Conservation (phyloP, 2,113 vertebrate species). For the Nycticebus coucang region DNA sequence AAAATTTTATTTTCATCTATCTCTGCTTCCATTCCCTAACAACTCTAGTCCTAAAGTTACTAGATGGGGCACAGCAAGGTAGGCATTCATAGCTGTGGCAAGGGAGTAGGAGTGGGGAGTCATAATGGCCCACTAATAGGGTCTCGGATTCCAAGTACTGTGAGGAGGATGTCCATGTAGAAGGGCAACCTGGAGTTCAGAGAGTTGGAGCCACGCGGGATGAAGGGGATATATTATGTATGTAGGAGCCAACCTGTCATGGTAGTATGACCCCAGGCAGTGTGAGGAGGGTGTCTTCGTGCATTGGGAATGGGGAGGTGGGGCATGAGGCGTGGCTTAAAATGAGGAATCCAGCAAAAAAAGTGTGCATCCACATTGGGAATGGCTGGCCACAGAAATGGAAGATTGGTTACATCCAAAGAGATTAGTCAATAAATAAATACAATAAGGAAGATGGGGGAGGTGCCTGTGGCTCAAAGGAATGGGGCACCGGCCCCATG, state of each 20-base stretch:
- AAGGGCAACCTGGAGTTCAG: background rate
- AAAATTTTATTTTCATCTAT: background rate
- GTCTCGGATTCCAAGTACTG: background rate
- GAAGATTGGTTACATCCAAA: background rate
- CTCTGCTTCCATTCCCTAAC: background rate
- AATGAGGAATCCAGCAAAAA: background rate
- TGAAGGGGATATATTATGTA: background rate
- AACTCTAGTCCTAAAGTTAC: background rate
- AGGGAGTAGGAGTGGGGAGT: background rate
- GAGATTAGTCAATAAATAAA: background rate
- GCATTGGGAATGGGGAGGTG: background rate
- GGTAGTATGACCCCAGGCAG: background rate
- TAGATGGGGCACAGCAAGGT: background rate
- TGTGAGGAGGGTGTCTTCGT: background rate
- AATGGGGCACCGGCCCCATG: no score
- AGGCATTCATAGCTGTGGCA: background rate
- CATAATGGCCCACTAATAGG: background rate
- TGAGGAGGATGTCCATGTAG: background rate
- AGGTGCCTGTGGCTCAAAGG: no score
- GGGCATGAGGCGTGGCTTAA: accelerated
- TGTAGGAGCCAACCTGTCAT: background rate
- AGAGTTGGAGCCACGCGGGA: background rate
- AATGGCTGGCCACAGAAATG: background rate
- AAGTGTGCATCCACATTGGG: background rate
- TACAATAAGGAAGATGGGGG: background rate